phyloP scores from a whole-genome alignment of 2,888 invertebrate species.

The Neuroscelio doddi region DNA sequence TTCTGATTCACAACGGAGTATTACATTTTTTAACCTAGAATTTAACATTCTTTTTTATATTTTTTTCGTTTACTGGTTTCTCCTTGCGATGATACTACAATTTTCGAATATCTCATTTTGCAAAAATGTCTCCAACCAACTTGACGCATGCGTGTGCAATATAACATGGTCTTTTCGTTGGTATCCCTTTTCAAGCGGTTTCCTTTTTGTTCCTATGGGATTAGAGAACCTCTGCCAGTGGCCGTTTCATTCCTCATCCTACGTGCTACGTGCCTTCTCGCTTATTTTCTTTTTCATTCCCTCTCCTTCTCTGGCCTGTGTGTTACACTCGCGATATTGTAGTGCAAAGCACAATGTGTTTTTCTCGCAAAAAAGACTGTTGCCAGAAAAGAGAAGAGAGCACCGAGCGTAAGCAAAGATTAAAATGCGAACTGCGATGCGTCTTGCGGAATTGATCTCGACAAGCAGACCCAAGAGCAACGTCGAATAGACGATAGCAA shows the following conservation, averaged over 20 bases:
- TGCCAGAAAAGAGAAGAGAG: conserved; percentile 46
- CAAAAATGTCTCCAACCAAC: neutral
- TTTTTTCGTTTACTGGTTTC: neutral
- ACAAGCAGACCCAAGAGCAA: conserved; percentile 8
- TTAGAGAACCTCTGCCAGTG: conserved; percentile 55
- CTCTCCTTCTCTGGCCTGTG: conserved; percentile 10
- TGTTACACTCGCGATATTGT: conserved; percentile 53
- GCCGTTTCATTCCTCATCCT: conserved; percentile 61
- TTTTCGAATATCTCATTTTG: conserved; percentile 3
- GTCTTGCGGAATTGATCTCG: conserved; percentile 17
- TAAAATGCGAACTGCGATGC: conserved; percentile 22
- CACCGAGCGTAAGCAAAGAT: conserved; percentile 42
- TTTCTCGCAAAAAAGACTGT: conserved; percentile 44
- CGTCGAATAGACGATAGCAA: conserved; percentile 3
- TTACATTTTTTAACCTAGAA: neutral
- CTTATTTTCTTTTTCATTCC: conserved; percentile 19
- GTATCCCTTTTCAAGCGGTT: conserved; percentile 1
- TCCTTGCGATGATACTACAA: neutral
- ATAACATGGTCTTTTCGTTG: conserved; percentile 1
- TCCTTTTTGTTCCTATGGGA: conserved; percentile 12
- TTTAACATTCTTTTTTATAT: neutral
- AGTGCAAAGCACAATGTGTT: conserved; percentile 54
- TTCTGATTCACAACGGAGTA: neutral
- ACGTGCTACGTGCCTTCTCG: conserved; percentile 44
- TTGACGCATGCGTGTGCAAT: conserved; percentile 6